Evolutionary conservation across 2,888 invertebrate genomes (phyloP), one percentile per base, ranked within the genome.

Genomic region (Spodoptera picta): DNA sequence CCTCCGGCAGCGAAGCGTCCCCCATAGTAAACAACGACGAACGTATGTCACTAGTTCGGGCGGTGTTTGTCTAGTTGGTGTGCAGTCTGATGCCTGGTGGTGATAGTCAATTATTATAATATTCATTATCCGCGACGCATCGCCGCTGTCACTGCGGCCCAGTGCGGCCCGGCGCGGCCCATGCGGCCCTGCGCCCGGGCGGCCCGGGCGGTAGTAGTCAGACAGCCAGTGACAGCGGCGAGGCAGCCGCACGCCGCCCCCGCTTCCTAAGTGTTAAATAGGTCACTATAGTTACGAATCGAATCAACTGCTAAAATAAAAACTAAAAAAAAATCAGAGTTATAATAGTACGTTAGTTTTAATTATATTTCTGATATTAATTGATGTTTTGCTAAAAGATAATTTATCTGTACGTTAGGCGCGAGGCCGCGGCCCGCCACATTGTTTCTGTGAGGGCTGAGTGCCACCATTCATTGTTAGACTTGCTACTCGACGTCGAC

Each of bases 311-410:
- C 86, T 83, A 87, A 87, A 88, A 83, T 86, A 84, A 88, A 88
- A 88, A 83, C 79, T 69, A 85, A 85, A 87, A 89, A 87, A 80
- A 77, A 83, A 80, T 61, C 82, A 92, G 90, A 93, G 90, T 91
- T 93, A 91, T 92, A 92, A 91, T 92, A 92, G 92, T 93, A 87
- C 88, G 92, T 92, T 93, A 92, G 92, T 90, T 93, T 93, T 93
- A 93, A 93, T 93, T 91, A 92, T 93, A 93, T 93, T 92, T 91
- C 93, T 90, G 93, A 92, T 92, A 92, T 92, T 93, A 91, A 91
- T 92, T 92, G 89, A 93, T 92, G 93, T 94, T 93, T 92, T 92
- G 92, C 93, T 92, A 89, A 91, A 91, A 92, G 91, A 93, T 92
- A 86, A 92, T 92, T 93, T 92, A 92, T 93, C 90, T 86, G 88